Evolutionary conservation across 2,113 vertebrate genomes (phyloP), one percentile per base, ranked within the genome.

Genomic region (Ophthalmolycus amberensis): DNA sequence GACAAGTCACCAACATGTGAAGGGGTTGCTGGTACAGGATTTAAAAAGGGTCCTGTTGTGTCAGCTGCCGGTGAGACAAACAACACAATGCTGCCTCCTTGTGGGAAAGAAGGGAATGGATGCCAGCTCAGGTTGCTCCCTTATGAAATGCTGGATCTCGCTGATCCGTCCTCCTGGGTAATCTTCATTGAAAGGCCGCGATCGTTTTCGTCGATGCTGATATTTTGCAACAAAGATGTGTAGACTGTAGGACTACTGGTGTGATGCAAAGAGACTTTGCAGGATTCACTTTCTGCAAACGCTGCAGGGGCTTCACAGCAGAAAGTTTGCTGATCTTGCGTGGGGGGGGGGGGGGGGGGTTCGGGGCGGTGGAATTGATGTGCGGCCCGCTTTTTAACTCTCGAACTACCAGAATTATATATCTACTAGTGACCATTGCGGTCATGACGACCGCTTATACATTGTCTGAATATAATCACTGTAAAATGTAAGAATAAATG

Each of bases 71-170:
- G 34, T 14, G 20, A 59, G 37, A 40, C 38, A 7, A 48, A 25
- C 4, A 50, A 37, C 68, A 27, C 14, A 62, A 52, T 3, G 38
- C n/a, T 32, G 25, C 69, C 66, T 29, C 38, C 32, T 5, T 27
- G 73, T 80, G 79, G 14, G 15, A 46, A 67, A 34, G 4, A 15
- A 3, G 20, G 0, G 40, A 76, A 44, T 63, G 11, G 14, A 71
- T 42, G 12, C 10, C 34, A 25, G 38, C n/a, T 79, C 79, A 84
- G 37, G 66, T 65, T 27, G 32, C 48, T 48, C 63, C 78, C 50
- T 70, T 75, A 34, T 65, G 71, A 75, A 56, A 40, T 69, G 16
- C 15, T 40, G n/a, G 34, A n/a, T 7, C 18, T 44, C 18, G 9
- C 50, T 64, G 67, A 67, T 71, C 60, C 77, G 67, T 68, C 82